Conservation (phyloP, 2,113 vertebrate species). For the Cariama cristata region DNA sequence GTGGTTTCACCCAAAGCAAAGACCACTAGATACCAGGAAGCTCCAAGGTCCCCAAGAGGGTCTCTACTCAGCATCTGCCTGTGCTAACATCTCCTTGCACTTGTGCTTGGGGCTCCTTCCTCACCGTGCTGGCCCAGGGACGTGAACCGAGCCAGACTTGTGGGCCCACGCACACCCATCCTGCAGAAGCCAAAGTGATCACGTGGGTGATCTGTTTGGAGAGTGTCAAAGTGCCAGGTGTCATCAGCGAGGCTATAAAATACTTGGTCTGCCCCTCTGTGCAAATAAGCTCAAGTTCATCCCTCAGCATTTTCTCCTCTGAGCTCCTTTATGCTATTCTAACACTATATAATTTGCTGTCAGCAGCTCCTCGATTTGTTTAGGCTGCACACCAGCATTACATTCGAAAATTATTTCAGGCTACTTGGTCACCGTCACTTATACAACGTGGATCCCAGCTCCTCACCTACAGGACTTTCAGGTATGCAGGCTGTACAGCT, state of each 20-base stretch:
- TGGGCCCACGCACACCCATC: fast-evolving
- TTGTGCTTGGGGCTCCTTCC: not conserved
- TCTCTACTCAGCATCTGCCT: not conserved
- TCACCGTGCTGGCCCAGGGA: fast-evolving
- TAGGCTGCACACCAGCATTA: not conserved
- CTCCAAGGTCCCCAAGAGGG: fast-evolving
- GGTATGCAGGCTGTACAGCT: not conserved
- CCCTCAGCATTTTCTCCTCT: not conserved
- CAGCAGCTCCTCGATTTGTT: not conserved
- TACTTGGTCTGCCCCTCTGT: not conserved
- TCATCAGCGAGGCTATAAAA: not conserved
- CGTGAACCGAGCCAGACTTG: not conserved
- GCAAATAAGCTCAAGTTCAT: not conserved
- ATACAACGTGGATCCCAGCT: not conserved
- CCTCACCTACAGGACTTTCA: not conserved
- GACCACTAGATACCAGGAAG: too few species aligned
- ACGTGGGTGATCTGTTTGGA: not conserved
- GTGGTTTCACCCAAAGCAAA: not conserved
- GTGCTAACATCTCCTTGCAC: not conserved
- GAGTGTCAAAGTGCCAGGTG: not conserved
- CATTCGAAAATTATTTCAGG: not conserved
- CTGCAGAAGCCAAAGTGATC: not conserved
- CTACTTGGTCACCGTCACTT: not conserved
- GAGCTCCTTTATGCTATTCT: not conserved
- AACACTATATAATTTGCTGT: conserved; percentile 10